These are phyloP conservation scores for Stylophora pistillata DNA, from an alignment of 64 coral and sea anemone species.

Conservation along the genomic window DNA sequence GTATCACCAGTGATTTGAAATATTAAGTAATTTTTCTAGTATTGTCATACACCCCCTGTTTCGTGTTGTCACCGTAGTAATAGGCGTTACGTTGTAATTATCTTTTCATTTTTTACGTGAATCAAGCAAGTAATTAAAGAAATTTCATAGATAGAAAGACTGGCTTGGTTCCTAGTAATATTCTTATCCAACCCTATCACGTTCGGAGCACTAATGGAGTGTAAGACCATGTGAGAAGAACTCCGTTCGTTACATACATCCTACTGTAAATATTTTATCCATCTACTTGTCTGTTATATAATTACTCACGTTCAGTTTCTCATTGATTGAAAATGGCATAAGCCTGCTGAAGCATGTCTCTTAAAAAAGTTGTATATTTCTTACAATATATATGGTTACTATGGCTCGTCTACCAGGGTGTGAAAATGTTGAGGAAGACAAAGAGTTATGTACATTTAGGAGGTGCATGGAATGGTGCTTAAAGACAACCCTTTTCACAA, in stretches of 20 bases:
- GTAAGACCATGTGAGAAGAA: too few relatives aligned
- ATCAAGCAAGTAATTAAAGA: background rate
- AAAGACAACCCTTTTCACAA: too few relatives aligned
- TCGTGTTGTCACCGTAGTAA: background rate
- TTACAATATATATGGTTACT: too few relatives aligned
- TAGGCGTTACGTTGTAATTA: slow-evolving; percentile 1
- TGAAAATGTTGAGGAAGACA: slow-evolving; percentile 44
- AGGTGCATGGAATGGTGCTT: slow-evolving; percentile 42
- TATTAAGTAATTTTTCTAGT: background rate
- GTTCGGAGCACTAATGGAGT: too few relatives aligned
- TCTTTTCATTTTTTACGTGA: background rate
- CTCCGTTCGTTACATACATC: too few relatives aligned
- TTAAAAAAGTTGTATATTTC: too few relatives aligned
- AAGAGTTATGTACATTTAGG: slow-evolving; percentile 33
- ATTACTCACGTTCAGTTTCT: too few relatives aligned
- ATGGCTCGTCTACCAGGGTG: slow-evolving; percentile 33
- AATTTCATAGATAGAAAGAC: background rate
- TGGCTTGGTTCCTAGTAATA: background rate
- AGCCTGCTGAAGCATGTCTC: too few relatives aligned
- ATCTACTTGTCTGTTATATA: too few relatives aligned
- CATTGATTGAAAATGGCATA: too few relatives aligned
- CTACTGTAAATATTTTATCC: too few relatives aligned
- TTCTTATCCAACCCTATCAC: background rate
- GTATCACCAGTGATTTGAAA: too few relatives aligned
- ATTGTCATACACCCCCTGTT: background rate